phyloP scores from a whole-genome alignment of 2,113 vertebrate genomes.

The Paraplagusia blochii region DNA sequence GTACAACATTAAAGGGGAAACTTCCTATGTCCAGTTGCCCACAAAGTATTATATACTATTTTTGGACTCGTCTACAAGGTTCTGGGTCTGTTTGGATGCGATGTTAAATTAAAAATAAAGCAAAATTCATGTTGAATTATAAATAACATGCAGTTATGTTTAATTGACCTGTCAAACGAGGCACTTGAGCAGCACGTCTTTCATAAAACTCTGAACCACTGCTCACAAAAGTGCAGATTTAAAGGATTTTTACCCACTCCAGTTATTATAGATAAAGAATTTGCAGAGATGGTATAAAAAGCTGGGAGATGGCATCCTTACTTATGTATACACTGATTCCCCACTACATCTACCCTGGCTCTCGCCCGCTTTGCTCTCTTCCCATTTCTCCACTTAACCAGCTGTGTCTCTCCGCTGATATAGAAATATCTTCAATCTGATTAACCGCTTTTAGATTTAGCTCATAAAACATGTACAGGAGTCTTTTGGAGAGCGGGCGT shows the following conservation, averaged over 20 bases:
- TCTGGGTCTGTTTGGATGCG: neutral
- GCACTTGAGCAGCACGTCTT: constrained; percentile 22
- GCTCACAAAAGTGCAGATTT: constrained; percentile 14
- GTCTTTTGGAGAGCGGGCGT: constrained; percentile 34
- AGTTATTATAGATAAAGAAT: constrained; percentile 54
- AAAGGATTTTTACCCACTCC: constrained; percentile 20
- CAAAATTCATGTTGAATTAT: constrained; percentile 12
- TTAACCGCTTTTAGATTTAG: constrained; percentile 56
- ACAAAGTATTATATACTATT: too few species aligned
- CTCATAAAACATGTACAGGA: constrained; percentile 29
- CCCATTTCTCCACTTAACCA: constrained; percentile 14
- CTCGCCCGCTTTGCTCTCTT: constrained; percentile 1
- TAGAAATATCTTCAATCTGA: constrained; percentile 56
- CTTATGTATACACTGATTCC: constrained; percentile 47
- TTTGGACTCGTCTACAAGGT: too few species aligned
- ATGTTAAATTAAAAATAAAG: constrained; percentile 19
- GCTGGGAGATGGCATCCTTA: constrained; percentile 25
- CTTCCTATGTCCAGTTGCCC: too few species aligned
- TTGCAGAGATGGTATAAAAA: constrained; percentile 54
- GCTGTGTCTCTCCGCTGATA: constrained; percentile 30
- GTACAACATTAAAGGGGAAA: too few species aligned
- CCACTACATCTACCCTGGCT: neutral
- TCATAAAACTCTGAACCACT: constrained; percentile 26
- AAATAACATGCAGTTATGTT: constrained; percentile 3
- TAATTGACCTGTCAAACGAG: constrained; percentile 29